Evolutionary conservation across 2,113 vertebrate genomes (phyloP).

Genomic region (Antennarius striatus): DNA sequence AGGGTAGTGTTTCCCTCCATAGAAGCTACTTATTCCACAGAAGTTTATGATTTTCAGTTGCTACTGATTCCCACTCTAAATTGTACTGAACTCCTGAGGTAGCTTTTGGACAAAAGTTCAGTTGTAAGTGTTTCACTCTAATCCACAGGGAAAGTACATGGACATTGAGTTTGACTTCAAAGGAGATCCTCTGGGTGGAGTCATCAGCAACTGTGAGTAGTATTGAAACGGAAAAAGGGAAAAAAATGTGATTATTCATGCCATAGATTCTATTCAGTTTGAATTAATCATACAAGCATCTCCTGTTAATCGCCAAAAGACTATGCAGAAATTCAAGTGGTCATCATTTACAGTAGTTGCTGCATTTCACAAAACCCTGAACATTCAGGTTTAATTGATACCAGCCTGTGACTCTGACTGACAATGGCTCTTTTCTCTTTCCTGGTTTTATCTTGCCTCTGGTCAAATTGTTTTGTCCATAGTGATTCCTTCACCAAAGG

Average conservation of each 20-base stretch:
- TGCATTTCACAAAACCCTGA: neutral
- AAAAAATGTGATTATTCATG: neutral
- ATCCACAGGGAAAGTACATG: constrained; percentile 97
- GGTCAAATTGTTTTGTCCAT: constrained; percentile 68
- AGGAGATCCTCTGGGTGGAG: constrained; percentile 96
- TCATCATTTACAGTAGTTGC: neutral
- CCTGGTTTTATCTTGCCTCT: constrained; percentile 26
- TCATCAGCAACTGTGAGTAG: constrained; percentile 99
- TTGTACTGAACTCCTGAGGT: constrained; percentile 2
- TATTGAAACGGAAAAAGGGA: neutral
- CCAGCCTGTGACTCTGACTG: neutral
- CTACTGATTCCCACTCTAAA: neutral
- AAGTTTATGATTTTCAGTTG: constrained; percentile 30
- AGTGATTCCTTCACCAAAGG: constrained; percentile 50
- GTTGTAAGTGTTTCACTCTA: constrained; percentile 32
- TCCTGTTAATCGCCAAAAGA: neutral
- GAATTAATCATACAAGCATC: neutral
- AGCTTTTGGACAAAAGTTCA: neutral
- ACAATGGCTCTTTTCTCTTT: neutral
- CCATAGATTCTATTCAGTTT: neutral
- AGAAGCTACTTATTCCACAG: constrained; percentile 27
- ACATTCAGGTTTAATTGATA: neutral
- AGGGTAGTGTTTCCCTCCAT: constrained; percentile 5
- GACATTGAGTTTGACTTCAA: constrained; percentile 99
- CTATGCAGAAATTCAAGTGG: neutral